These are phyloP conservation scores for Ypsolopha scabrella DNA, from an alignment of 2,888 invertebrate genomes.

Conservation along the genomic window DNA sequence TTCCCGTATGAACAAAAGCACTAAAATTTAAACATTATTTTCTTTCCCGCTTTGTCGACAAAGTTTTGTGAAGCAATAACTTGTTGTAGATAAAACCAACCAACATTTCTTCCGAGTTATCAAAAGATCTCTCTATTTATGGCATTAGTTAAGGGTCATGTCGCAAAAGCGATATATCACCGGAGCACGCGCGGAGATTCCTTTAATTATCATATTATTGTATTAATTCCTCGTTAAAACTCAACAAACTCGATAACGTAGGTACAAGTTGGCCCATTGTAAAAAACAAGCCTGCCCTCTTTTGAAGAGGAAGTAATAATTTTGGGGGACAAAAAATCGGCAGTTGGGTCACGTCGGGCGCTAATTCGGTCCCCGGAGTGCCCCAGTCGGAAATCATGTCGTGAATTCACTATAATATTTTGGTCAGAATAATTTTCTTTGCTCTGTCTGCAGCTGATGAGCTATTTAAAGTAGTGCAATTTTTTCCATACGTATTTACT, in stretches of 20 bases:
- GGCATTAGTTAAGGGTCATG: background rate
- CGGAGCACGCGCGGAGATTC: constrained; percentile 3
- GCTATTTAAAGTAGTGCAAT: constrained; percentile 18
- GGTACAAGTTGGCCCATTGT: constrained; percentile 39
- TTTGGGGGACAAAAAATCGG: constrained; percentile 46
- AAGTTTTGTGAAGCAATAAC: background rate
- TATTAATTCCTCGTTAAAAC: constrained; percentile 62
- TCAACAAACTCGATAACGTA: constrained; percentile 51
- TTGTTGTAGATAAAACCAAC: too few species aligned
- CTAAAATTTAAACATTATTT: background rate
- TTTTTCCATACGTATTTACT: background rate
- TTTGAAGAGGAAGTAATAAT: constrained; percentile 23
- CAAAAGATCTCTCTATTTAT: background rate
- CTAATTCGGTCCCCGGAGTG: constrained; percentile 56
- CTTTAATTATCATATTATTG: constrained; percentile 60
- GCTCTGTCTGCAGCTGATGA: constrained; percentile 15
- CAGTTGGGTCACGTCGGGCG: constrained; percentile 54
- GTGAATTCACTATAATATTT: constrained; percentile 43
- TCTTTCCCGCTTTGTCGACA: background rate
- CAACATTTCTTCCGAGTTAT: background rate
- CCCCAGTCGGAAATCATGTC: constrained; percentile 40
- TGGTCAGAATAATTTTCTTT: constrained; percentile 28
- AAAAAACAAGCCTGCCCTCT: constrained; percentile 41
- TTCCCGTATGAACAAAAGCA: background rate
- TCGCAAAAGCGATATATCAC: background rate